Base-by-base conservation (phyloP, 2,797 vertebrate genomes). In the Neosalanx taihuensis region DNA sequence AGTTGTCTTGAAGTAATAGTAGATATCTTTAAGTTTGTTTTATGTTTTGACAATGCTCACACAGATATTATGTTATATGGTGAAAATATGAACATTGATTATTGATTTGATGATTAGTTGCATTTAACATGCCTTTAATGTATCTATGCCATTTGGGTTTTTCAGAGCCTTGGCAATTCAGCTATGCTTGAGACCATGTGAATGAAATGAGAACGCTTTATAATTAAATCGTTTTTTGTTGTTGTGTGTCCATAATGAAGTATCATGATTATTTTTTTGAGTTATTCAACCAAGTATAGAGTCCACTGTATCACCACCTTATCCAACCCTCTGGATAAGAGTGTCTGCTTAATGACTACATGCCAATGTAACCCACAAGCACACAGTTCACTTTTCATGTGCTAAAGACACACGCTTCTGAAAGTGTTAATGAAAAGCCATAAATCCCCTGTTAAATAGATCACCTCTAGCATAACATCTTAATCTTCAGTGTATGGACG, bases 61-160 rank as follows among this genome's bases (percentile, higher is more conserved):
- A 65, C 46, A 64, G 80, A 77, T 65, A 41, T 85, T 82, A 78
- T 82, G 80, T 76, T 83, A 76, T 80, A 81, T 82, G 71, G 72
- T 57, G 74, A 72, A 72, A 70, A 53, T 71, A 70, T 82, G 71
- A 78, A 78, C 41, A 1, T 79, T 75, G 70, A 76, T 82, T 84
- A 85, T 78, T 84, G 61, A 76, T 87, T 81, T 74, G 81, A 75
- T 81, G 75, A 82, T 67, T 72, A 75, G 77, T 67, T 76, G 33
- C 33, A 26, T 26, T 74, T 56, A 72, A 65, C 67, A 79, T 59
- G 78, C 79, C 73, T 85, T 80, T 84, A 46, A 46, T n/a, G 72
- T 65, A 67, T n/a, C 70, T 65, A 67, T n/a, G 67, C 68, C 37
- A 60, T 72, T 72, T 35, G 23, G 37, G 61, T 70, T 78, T 78